These are phyloP conservation scores for Scelioninae gen. 1 DNA, from an alignment of 2,888 invertebrate genomes.

Conservation along the genomic window DNA sequence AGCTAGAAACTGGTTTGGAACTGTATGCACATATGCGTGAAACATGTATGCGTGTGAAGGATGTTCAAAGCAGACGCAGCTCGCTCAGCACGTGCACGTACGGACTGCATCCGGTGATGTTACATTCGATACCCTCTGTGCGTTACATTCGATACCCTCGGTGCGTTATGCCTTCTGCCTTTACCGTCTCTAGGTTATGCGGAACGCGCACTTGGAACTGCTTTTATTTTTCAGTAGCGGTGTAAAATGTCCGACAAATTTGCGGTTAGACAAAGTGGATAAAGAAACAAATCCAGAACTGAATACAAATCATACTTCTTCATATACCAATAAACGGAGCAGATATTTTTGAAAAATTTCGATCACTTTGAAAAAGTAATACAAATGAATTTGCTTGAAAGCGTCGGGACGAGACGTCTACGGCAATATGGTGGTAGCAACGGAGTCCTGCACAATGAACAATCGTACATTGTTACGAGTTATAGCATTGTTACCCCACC, in stretches of 20 bases:
- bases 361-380: conserved; percentile 68
- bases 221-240: background rate
- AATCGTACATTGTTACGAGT: conserved; percentile 85
- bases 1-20: conserved; percentile 15
- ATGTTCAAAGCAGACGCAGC: conserved; percentile 32
- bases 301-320: background rate
- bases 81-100: conserved; percentile 60
- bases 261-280: background rate
- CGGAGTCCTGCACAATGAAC: conserved; percentile 82
- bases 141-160: too few relatives aligned
- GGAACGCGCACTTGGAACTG: background rate
- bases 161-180: conserved; percentile 51
- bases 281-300: too few relatives aligned
- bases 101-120: conserved; percentile 60
- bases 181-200: conserved; percentile 20
- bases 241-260: conserved; percentile 13
- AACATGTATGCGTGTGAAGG: conserved; percentile 20
- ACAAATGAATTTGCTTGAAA: conserved; percentile 64
- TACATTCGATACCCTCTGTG: conserved; percentile 57
- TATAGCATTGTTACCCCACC: conserved; percentile 84
- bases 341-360: conserved; percentile 22
- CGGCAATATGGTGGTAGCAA: conserved; percentile 53
- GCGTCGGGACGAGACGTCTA: conserved; percentile 49
- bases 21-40: conserved; percentile 6
- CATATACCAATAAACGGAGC: background rate